phyloP scores from a whole-genome alignment of 2,888 invertebrate species.

The Perdita meconis region DNA sequence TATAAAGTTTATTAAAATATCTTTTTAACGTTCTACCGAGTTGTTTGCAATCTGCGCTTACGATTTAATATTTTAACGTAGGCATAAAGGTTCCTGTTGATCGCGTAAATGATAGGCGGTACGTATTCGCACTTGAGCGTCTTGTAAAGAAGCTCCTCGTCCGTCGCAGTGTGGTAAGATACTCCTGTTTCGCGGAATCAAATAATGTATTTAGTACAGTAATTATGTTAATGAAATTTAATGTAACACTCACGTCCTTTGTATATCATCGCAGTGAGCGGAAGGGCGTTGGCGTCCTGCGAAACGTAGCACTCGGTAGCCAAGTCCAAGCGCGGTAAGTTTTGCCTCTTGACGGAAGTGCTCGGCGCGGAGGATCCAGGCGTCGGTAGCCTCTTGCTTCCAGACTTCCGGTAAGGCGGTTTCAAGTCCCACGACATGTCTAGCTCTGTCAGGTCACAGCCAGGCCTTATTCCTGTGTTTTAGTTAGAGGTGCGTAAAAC shows the following conservation, averaged over 20 bases:
- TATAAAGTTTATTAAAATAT: background rate
- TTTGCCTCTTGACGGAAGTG: constrained; percentile 76
- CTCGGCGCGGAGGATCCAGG: constrained; percentile 73
- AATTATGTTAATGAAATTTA: background rate
- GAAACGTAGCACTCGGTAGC: constrained; percentile 86
- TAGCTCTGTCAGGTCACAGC: constrained; percentile 93
- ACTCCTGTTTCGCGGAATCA: constrained; percentile 82
- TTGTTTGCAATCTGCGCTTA: constrained; percentile 85
- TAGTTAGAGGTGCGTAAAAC: constrained; percentile 81
- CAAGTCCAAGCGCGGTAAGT: constrained; percentile 84
- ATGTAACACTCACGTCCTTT: constrained; percentile 84
- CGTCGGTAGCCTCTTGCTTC: constrained; percentile 77
- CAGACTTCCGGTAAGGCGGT: constrained; percentile 81
- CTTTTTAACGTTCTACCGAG: background rate
- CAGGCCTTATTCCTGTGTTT: constrained; percentile 89
- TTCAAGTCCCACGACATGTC: constrained; percentile 88
- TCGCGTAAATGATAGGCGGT: constrained; percentile 88
- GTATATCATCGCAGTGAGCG: constrained; percentile 86
- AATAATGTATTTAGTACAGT: background rate
- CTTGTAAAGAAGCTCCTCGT: constrained; percentile 86
- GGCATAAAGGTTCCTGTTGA: constrained; percentile 91
- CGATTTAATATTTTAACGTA: constrained; percentile 90
- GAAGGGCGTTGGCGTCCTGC: constrained; percentile 85
- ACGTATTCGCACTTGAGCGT: constrained; percentile 86
- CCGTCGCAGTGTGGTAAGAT: constrained; percentile 86